phyloP scores from a whole-genome alignment of 1,140 invertebrate species.

The Platyura marginata region DNA sequence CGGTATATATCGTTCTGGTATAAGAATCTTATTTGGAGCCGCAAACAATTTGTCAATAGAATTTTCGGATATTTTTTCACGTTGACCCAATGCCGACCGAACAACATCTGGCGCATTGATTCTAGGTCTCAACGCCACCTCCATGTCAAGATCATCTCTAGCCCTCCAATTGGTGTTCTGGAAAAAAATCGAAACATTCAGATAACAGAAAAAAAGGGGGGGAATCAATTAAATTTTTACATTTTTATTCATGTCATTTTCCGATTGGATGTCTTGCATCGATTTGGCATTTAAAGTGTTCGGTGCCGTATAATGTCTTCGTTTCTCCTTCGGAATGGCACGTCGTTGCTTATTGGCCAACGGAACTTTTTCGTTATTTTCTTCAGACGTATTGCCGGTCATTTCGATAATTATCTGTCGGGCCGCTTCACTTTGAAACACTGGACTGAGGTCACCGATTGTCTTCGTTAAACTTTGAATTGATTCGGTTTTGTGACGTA shows the following conservation, averaged over 20 bases:
- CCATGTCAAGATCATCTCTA: constrained; percentile 72
- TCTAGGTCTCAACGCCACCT: constrained; percentile 43
- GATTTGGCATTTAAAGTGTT: constrained; percentile 38
- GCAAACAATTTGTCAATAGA: constrained; percentile 70
- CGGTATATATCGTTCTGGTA: constrained; percentile 80
- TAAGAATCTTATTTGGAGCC: constrained; percentile 75
- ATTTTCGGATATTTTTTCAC: constrained; percentile 36
- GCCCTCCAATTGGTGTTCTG: constrained; percentile 38
- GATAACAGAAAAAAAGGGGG: too few relatives aligned
- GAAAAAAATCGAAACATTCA: too few relatives aligned
- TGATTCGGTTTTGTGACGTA: constrained; percentile 16
- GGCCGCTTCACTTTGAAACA: constrained; percentile 71
- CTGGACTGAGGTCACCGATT: constrained; percentile 29
- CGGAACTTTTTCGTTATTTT: constrained; percentile 24
- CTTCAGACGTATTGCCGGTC: constrained; percentile 31
- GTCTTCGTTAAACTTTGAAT: constrained; percentile 25
- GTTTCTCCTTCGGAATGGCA: constrained; percentile 56
- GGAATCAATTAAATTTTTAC: constrained; percentile 24
- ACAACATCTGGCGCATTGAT: constrained; percentile 69
- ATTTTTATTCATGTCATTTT: constrained; percentile 32
- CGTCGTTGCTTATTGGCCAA: constrained; percentile 30
- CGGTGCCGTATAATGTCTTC: constrained; percentile 75
- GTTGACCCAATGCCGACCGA: constrained; percentile 47
- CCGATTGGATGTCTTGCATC: constrained; percentile 33
- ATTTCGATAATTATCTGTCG: constrained; percentile 71